Conservation (phyloP, 2,888 invertebrate species). For the Drosophila falleni region DNA sequence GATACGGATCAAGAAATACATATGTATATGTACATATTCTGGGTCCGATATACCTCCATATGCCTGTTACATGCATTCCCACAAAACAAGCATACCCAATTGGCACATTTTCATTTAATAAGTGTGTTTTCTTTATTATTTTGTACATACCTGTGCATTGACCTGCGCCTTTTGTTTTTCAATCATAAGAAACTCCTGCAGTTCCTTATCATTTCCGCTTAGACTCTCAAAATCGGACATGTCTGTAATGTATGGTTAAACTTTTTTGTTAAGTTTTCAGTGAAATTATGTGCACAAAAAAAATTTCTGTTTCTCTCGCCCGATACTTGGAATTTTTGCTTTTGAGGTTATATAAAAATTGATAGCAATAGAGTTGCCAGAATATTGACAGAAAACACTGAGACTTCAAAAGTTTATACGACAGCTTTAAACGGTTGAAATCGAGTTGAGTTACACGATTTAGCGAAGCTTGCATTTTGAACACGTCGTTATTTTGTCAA, state of each 20-base stretch:
- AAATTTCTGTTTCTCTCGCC: slow-evolving; percentile 17
- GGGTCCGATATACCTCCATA: neutral
- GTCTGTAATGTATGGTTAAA: slow-evolving; percentile 19
- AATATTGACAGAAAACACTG: slow-evolving; percentile 21
- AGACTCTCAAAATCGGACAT: slow-evolving; percentile 82
- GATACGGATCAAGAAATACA: neutral
- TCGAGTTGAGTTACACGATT: neutral
- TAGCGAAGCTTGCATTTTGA: no score
- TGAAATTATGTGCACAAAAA: slow-evolving; percentile 44
- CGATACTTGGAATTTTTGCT: slow-evolving; percentile 40
- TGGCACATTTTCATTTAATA: neutral
- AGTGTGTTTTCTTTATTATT: neutral
- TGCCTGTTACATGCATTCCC: neutral
- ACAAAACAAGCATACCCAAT: neutral
- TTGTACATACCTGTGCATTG: slow-evolving; percentile 91
- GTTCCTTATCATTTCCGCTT: slow-evolving; percentile 89
- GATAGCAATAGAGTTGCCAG: slow-evolving; percentile 36
- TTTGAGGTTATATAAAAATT: slow-evolving; percentile 68
- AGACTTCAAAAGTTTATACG: neutral
- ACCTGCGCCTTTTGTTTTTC: slow-evolving; percentile 96
- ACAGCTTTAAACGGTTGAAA: neutral
- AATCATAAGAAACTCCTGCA: slow-evolving; percentile 93
- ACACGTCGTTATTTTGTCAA: no score
- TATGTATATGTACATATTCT: neutral
- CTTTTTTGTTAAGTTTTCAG: slow-evolving; percentile 42